Evolutionary conservation across 2,113 vertebrate species (phyloP).

Genomic region (Halcyon senegalensis): DNA sequence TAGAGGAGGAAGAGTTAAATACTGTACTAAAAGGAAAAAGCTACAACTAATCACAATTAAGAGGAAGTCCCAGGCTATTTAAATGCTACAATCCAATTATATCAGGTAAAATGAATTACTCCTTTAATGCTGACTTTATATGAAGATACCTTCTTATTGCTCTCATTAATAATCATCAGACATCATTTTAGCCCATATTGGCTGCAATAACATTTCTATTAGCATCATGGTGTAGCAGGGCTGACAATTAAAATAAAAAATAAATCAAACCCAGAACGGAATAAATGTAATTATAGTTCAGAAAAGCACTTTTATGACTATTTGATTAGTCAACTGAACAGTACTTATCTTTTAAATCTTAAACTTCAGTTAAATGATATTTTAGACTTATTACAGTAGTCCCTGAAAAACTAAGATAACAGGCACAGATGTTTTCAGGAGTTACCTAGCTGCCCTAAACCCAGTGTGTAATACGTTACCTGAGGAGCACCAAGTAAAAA

Average conservation of each 20-base stretch:
- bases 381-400: neutral
- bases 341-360: conserved; percentile 72
- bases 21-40: conserved; percentile 77
- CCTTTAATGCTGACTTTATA: conserved; percentile 91
- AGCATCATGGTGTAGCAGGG: conserved; percentile 79
- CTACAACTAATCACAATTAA: conserved; percentile 83
- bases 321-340: conserved; percentile 82
- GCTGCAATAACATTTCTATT: conserved; percentile 90
- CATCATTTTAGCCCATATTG: conserved; percentile 85
- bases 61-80: conserved; percentile 84
- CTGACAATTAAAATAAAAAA: conserved; percentile 85
- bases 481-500: neutral
- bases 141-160: conserved; percentile 93
- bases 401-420: conserved; percentile 5
- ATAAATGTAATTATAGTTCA: conserved; percentile 81
- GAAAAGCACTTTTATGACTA: conserved; percentile 83
- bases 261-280: conserved; percentile 82
- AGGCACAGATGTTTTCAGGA: neutral
- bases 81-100: conserved; percentile 88
- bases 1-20: conserved; percentile 80
- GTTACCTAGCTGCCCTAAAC: neutral
- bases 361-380: conserved; percentile 56
- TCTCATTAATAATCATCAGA: conserved; percentile 96
- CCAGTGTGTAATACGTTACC: neutral
- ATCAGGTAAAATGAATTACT: conserved; percentile 87